Evolutionary conservation across 2,113 vertebrate species (phyloP), one percentile per base, ranked within the genome.

Genomic region (Festucalex cinctus): DNA sequence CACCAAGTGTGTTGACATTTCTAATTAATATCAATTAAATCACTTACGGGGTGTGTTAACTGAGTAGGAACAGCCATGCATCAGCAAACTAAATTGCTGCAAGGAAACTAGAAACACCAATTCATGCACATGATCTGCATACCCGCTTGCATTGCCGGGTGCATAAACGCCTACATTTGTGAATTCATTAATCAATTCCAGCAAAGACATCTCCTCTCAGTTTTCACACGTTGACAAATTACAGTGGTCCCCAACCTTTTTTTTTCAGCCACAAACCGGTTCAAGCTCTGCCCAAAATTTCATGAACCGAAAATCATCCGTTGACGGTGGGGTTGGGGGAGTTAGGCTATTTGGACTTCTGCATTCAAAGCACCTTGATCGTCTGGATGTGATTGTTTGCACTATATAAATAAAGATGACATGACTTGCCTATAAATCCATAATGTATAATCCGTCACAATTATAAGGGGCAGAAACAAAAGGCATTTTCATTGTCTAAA

Each of bases 11-110:
- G 78, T 72, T 70, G 56, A 71, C 65, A 76, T 84, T 74, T 85
- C 68, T 84, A 89, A 88, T 89, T 83, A 76, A 81, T 75, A 81
- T 82, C 76, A 83, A 88, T 71, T 85, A 60, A 85, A 86, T 81
- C 57, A 59, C 63, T 80, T 60, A 37, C 77, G 70, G 65, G 73
- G 66, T 79, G 77, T 83, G 77, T 81, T 85, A 81, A 85, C 64
- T 36, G 53, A 78, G 63, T 22, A 35, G 35, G 62, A 67, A 73
- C 54, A 10, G 81, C 12, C 56, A 65, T n/a, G 24, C 65, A 63
- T 69, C 65, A 74, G 26, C 76, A 58, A 67, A 66, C 69, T 65
- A 43, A 79, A 37, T 63, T 73, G 71, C 60, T 66, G 37, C 0
- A 57, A 70, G 14, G 28, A 44, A 36, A 20, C 16, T 48, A 65